Evolutionary conservation across 2,888 invertebrate species (phyloP).

Genomic region (Entomobrya proxima): DNA sequence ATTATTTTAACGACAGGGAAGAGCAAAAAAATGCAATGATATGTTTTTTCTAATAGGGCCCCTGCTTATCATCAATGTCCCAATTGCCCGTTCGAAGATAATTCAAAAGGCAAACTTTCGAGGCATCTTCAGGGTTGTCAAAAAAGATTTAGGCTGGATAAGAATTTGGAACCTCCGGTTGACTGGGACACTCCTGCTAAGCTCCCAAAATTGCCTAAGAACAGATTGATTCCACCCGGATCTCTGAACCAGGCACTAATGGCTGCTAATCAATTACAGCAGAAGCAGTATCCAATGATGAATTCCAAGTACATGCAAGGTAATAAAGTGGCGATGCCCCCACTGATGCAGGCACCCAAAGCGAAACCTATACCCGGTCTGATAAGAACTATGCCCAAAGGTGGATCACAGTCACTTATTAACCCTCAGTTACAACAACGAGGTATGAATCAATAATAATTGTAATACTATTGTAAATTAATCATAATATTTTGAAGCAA

Average conservation of each 20-base stretch:
- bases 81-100: slow-evolving; percentile 95
- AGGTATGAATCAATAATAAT: slow-evolving; percentile 56
- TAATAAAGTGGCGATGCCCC: slow-evolving; percentile 76
- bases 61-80: slow-evolving; percentile 93
- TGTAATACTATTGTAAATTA: background rate
- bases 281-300: slow-evolving; percentile 76
- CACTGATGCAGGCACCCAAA: slow-evolving; percentile 78
- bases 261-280: slow-evolving; percentile 76
- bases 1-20: too few relatives aligned
- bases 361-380: slow-evolving; percentile 74
- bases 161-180: slow-evolving; percentile 88
- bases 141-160: slow-evolving; percentile 91
- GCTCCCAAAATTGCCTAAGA: slow-evolving; percentile 85
- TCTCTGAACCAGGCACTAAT: slow-evolving; percentile 64
- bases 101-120: slow-evolving; percentile 92
- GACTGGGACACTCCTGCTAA: slow-evolving; percentile 97
- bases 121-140: slow-evolving; percentile 91
- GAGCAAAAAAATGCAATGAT: too few relatives aligned
- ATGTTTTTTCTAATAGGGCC: slow-evolving; percentile 80
- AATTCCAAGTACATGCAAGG: slow-evolving; percentile 75
- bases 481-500: background rate
- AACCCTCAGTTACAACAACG: slow-evolving; percentile 71
- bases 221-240: slow-evolving; percentile 73
- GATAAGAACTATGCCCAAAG: slow-evolving; percentile 73
- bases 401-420: slow-evolving; percentile 47